A percentile compares a stretch with the other conserved stretches of the same genome.
phyloP scores from a whole-genome alignment of 1,140 invertebrate species.

The Matsumurasca onukii region DNA sequence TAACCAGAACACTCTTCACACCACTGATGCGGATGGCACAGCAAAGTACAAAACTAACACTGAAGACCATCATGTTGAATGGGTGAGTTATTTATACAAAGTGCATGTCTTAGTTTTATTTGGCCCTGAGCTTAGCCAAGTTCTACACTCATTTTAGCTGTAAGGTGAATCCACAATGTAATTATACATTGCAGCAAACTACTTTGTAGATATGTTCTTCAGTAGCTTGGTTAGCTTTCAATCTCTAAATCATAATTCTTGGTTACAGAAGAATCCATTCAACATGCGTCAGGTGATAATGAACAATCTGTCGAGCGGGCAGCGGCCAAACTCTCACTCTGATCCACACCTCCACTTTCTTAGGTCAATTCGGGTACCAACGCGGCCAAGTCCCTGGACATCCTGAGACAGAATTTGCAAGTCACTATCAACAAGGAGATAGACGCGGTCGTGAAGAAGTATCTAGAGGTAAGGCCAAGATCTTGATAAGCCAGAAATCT shows the following conservation, averaged over 20 bases:
- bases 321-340: slow-evolving; percentile 14
- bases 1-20: slow-evolving; percentile 9
- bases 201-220: neutral
- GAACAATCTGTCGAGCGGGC: slow-evolving; percentile 53
- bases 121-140: neutral
- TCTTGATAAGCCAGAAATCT: too few relatives aligned
- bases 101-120: neutral
- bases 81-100: neutral
- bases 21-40: neutral
- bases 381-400: slow-evolving; percentile 70
- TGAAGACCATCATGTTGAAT: slow-evolving; percentile 12
- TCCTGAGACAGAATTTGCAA: slow-evolving; percentile 72
- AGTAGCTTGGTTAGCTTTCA: neutral
- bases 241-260: slow-evolving; percentile 24
- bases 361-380: slow-evolving; percentile 52
- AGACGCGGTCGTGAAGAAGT: slow-evolving; percentile 70
- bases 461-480: slow-evolving; percentile 64
- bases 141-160: neutral
- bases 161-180: neutral
- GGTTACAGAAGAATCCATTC: slow-evolving; percentile 57
- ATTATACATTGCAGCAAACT: neutral
- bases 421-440: slow-evolving; percentile 75
- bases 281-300: slow-evolving; percentile 62
- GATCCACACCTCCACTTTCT: slow-evolving; percentile 27
- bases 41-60: neutral